Conservation (phyloP, 2,888 invertebrate species). For the Sceliomorpha sp. region DNA sequence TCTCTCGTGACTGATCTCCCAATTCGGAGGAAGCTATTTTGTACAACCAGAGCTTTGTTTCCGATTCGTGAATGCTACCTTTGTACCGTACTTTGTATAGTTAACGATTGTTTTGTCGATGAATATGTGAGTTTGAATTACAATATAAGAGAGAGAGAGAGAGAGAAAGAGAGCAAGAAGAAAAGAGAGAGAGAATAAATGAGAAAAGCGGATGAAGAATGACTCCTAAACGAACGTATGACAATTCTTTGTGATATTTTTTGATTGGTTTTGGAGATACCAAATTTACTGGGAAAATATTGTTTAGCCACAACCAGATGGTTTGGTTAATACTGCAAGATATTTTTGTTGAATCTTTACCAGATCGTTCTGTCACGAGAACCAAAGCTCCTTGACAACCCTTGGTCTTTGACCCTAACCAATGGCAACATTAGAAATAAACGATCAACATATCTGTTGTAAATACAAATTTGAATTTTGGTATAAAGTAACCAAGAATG, state of each 20-base stretch:
- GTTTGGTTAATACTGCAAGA: slow-evolving; percentile 17
- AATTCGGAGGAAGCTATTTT: slow-evolving; percentile 55
- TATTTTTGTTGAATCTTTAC: too few species aligned
- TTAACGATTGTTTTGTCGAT: slow-evolving; percentile 45
- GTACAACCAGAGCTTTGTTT: slow-evolving; percentile 53
- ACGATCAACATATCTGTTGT: too few species aligned
- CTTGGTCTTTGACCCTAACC: too few species aligned
- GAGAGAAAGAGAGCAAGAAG: too few species aligned
- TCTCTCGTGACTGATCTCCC: slow-evolving; percentile 51
- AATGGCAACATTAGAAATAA: too few species aligned
- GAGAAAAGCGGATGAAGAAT: slow-evolving; percentile 30
- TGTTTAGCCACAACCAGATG: slow-evolving; percentile 26
- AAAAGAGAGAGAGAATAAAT: slow-evolving; percentile 13
- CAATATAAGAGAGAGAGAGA: slow-evolving; percentile 34
- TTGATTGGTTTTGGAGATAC: slow-evolving; percentile 30
- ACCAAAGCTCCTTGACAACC: too few species aligned
- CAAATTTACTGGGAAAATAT: slow-evolving; percentile 22
- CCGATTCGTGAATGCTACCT: slow-evolving; percentile 45
- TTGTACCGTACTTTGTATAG: slow-evolving; percentile 50
- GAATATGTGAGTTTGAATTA: slow-evolving; percentile 45
- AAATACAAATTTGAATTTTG: too few species aligned
- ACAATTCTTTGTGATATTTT: slow-evolving; percentile 47
- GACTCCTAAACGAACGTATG: slow-evolving; percentile 35
- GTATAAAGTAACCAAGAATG: too few species aligned
- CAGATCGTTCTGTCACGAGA: too few species aligned